phyloP scores from a whole-genome alignment of 2,113 vertebrate species.

The Steatornis caripensis region DNA sequence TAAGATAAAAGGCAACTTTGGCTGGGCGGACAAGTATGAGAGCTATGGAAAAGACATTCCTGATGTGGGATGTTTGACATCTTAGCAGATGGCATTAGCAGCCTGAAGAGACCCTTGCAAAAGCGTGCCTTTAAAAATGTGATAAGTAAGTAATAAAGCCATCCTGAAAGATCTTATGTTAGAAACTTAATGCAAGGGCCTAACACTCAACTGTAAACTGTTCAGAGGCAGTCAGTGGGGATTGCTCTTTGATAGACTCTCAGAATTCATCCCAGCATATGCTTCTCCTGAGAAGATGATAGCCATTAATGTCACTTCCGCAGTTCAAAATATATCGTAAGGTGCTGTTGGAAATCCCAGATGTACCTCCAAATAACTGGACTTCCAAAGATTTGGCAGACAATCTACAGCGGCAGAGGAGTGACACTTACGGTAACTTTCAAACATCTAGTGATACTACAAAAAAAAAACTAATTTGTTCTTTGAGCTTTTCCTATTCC shows the following conservation, averaged over 20 bases:
- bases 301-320: slow-evolving; percentile 23
- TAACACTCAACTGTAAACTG: not conserved
- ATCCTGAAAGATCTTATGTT: not conserved
- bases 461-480: not conserved
- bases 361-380: not conserved
- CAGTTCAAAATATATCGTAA: slow-evolving; percentile 18
- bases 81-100: slow-evolving; percentile 20
- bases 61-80: not conserved
- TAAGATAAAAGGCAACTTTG: slow-evolving; percentile 42
- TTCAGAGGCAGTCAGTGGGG: not conserved
- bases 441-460: not conserved
- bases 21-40: not conserved
- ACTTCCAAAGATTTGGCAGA: not conserved
- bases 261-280: not conserved
- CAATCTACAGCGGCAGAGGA: not conserved
- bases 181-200: not conserved
- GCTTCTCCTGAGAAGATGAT: slow-evolving; percentile 14
- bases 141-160: not conserved
- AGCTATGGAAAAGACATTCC: not conserved
- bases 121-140: not conserved
- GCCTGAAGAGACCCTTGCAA: not conserved
- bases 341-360: not conserved
- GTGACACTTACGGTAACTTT: not conserved
- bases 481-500: not conserved
- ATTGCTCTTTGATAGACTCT: not conserved